Conservation (phyloP, 2,797 vertebrate genomes). For the Salarias fasciatus region DNA sequence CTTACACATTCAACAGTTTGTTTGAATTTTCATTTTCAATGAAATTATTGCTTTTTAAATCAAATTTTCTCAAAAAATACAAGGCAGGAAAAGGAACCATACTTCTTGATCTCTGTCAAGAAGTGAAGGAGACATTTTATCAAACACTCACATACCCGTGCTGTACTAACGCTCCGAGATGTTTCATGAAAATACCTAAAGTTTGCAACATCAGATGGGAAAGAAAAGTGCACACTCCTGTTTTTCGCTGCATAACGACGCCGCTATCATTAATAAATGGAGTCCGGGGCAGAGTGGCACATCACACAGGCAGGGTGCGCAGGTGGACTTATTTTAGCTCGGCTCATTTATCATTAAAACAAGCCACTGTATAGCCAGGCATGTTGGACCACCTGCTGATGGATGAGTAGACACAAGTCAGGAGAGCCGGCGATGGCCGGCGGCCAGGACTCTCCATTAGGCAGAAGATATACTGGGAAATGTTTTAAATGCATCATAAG, state of each 20-base stretch:
- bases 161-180: too few relatives aligned
- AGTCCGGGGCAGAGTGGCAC: constrained; percentile 19
- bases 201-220: background rate
- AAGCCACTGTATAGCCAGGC: constrained; percentile 41
- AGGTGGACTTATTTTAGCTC: constrained; percentile 64
- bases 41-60: too few relatives aligned
- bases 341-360: constrained; percentile 69
- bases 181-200: too few relatives aligned
- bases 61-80: too few relatives aligned
- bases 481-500: constrained; percentile 7
- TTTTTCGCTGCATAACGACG: constrained; percentile 18
- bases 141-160: too few relatives aligned
- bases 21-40: too few relatives aligned
- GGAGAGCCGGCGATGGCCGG: constrained; percentile 1
- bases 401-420: constrained; percentile 42
- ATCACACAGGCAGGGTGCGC: constrained; percentile 39
- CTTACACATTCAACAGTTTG: too few relatives aligned
- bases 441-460: constrained; percentile 14
- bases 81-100: too few relatives aligned
- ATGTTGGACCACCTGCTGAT: constrained; percentile 43
- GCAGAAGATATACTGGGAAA: constrained; percentile 16
- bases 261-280: constrained; percentile 51
- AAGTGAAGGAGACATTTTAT: too few relatives aligned
- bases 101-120: too few relatives aligned
- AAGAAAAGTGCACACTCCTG: constrained; percentile 19